Evolutionary conservation across 2,888 invertebrate genomes (phyloP), one percentile per base, ranked within the genome.

Genomic region (Ctenicera cuprea): DNA sequence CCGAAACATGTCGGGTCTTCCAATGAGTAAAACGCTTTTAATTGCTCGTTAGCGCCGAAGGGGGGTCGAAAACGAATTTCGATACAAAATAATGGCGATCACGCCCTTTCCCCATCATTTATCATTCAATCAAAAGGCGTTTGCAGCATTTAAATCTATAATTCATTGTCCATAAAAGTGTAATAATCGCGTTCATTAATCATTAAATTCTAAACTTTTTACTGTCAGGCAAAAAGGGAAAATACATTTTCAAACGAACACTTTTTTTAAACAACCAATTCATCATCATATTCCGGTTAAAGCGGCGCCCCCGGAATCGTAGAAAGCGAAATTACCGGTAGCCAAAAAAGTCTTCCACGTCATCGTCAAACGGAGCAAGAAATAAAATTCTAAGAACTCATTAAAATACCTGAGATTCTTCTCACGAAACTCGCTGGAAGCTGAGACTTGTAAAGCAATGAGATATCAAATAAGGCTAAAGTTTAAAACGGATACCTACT

Each of bases 121-220:
- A 74, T 74, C 71, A 74, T 74, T 74, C 67, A 67, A 74, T 74
- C 74, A 74, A 74, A 74, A 74, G 71, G 68, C 63, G 66, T 74
- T 71, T 74, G 71, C 57, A 69, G 71, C 72, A 73, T 76, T 74
- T 72, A 74, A 76, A 72, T 72, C 72, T 71, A 72, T 72, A 76
- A 76, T 74, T 76, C 71, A 76, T 76, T 76, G 71, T 76, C 76
- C 65, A 74, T 74, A 72, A 76, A 76, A 74, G 64, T 69, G 72
- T 67, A 68, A 76, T 76, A 69, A 76, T 72, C 62, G 65, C 61
- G 50, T 67, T 71, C 73, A 71, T 76, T 74, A 71, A 74, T 71
- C 76, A 74, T 74, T 59, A 70, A 74, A 70, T 70, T 71, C 57
- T 74, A 74, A 68, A 62, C 52, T 64, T 73, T 74, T 74, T 74